Evolutionary conservation across 2,113 vertebrate genomes (phyloP), one percentile per base, ranked within the genome.

Genomic region (Podocnemis expansa): DNA sequence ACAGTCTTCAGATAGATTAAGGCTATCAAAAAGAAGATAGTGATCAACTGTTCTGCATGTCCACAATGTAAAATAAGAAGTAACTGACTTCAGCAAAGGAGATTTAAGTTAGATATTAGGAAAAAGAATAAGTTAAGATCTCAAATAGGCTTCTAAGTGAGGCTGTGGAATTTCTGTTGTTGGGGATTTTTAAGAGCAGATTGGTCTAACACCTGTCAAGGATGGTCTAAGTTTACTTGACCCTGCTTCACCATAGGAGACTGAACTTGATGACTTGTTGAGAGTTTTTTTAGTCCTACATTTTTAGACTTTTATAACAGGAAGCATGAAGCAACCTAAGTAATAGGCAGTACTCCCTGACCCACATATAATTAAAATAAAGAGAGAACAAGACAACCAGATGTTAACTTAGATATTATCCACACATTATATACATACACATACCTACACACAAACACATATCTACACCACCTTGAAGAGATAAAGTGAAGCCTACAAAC

Each of bases 401-500:
- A 27, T 76, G 73, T 41, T 41, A 41, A 70, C 9, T 17, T 70
- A 38, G 63, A 70, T n/a, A 70, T 70, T 75, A 41, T 43, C 41
- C 41, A 27, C 41, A 75, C 22, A 43, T 75, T 75, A 5, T 41
- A 75, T 24, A 75, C 70, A 12, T 25, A 52, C 51, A 52, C 16
- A 52, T 16, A 52, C 24, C 27, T 29, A 17, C 51, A 52, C 51
- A 52, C 51, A 29, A 9, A 58, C 56, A 58, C 25, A 29, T 29
- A 49, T 51, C 25, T 81, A 85, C 13, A 16, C 22, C 29, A 91
- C 58, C 73, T 93, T 47, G 21, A 91, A 84, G 27, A 8, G 29
- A 89, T 90, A 89, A 60, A 96, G 55, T 49, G 14, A 96, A 78
- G 27, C 81, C 86, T 91, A 41, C 29, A 93, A 96, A 85, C 43